Base-by-base conservation (phyloP, 2,113 vertebrate species). In the Myotis yumanensis region DNA sequence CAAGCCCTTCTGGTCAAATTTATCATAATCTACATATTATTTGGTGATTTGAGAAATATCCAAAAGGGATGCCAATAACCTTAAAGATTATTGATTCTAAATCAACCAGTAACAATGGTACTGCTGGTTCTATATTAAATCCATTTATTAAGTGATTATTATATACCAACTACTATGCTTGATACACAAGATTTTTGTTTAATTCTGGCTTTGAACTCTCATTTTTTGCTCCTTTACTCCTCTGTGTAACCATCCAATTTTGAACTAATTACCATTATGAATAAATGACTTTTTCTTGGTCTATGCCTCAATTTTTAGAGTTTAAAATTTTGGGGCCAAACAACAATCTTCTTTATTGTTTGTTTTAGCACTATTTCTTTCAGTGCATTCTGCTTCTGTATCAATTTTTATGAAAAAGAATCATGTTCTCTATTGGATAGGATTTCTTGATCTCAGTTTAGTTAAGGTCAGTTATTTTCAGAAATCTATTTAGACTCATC, bases 381-480 rank as follows among this genome's bases (percentile, higher is more conserved):
- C 28, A 48, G 7, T 92, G 18, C 4, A 35, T 62, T 89, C 30
- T 52, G 14, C 8, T 62, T 69, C 4, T 86, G 57, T 73, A 54
- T 43, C 25, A 68, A 5, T 85, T 72, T 91, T 92, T 68, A 79
- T 90, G 32, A 79, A 89, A 75, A 80, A 75, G 25, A 17, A 57
- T 23, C 37, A 0, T 52, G 3, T 80, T 80, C 15, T 86, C 11
- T 94, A 4, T 84, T 66, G 4, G 48, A 73, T 30, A 62, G 23
- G 5, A 95, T 93, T 71, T 28, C 71, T 94, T 86, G 17, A 86
- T 89, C 79, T 59, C 17, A 71, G 35, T 64, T n/a, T 89, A 77
- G 43, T 25, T 57, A n/a, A 87, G 15, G 81, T 52, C 17, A 81
- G 0, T 93, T 87, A 62, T 87, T 86, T 93, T 93, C 54, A 69